Base-by-base conservation (phyloP, 2,888 invertebrate species). In the Timema podura region DNA sequence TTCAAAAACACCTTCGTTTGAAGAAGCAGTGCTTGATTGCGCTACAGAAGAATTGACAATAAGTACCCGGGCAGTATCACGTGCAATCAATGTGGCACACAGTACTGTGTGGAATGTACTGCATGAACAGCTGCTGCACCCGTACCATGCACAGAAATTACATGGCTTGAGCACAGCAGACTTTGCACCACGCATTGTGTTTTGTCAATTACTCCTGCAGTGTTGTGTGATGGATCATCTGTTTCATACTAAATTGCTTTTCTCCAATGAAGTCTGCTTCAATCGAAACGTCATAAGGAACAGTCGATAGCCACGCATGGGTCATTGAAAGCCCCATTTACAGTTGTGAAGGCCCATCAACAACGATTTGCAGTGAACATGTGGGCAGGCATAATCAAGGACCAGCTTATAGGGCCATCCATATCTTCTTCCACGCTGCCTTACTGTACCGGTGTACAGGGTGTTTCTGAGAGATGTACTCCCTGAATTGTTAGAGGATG, bases 361-460 rank as follows among this genome's bases (percentile, higher is more conserved):
- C 54, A 54, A 2, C 9, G 54, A 54, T 13, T 54, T 54, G 54
- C 54, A 54, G 13, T 54, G 54, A 54, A 54, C 57, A 30, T 57
- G 15, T 8, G 57, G 15, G n/a, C 15, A n/a, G 57, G 13, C 10
- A 57, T 8, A 57, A 5, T 57, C 0, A 5, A 57, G 16, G 57
- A 57, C 57, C 5, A 57, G 7, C 5, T 57, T 15, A n/a, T 57
- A 57, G 57, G 15, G 15, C 13, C 57, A 1, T 30, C 30, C 30
- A 30, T 57, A 57, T 57, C 54, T 54, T 54, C 54, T 54, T 11
- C 5, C 54, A 16, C 54, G 54, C 1, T 11, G 54, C 54, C 54
- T 54, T 54, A 54, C 54, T 15, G 54, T n/a, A 57, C n/a, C 57
- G 1, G 13, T 57, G 57, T 13, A 13, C 57, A 57, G 5, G 57